Percentiles rank a stretch among this genome's conserved stretches.
Evolutionary conservation across 2,888 invertebrate genomes (phyloP).

Genomic region (Metacarcinus magister): DNA sequence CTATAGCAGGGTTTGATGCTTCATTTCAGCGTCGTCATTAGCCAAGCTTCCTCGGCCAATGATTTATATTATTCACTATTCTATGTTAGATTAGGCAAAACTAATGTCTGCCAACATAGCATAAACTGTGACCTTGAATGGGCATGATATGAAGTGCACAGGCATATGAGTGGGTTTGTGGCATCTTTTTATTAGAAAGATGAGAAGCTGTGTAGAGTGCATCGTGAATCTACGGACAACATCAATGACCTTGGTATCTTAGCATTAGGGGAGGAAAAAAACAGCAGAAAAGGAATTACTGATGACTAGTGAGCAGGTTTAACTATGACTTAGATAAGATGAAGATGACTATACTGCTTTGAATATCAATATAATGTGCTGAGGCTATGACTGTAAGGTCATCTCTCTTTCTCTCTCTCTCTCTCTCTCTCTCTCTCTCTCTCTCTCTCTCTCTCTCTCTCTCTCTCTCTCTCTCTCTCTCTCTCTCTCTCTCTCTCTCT

Average conservation of each 20-base stretch:
- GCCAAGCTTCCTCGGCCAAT: not conserved
- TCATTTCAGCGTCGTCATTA: not conserved
- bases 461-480: not conserved
- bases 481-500: not conserved
- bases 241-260: not conserved
- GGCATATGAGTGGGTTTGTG: not conserved
- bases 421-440: not conserved
- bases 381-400: not conserved
- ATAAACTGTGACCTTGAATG: slow-evolving; percentile 1
- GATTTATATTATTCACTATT: not conserved
- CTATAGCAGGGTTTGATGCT: not conserved
- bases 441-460: not conserved
- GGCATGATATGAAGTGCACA: not conserved
- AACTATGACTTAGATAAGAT: not conserved
- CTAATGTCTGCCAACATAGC: not conserved
- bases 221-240: not conserved
- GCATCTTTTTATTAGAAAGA: not conserved
- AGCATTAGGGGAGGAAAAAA: no score
- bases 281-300: not conserved
- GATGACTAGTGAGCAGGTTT: not conserved
- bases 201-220: no score
- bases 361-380: not conserved
- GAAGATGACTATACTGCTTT: not conserved
- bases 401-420: no score
- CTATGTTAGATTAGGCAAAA: not conserved